Conservation (phyloP, 2,113 vertebrate genomes). For the Odobenus rosmarus region DNA sequence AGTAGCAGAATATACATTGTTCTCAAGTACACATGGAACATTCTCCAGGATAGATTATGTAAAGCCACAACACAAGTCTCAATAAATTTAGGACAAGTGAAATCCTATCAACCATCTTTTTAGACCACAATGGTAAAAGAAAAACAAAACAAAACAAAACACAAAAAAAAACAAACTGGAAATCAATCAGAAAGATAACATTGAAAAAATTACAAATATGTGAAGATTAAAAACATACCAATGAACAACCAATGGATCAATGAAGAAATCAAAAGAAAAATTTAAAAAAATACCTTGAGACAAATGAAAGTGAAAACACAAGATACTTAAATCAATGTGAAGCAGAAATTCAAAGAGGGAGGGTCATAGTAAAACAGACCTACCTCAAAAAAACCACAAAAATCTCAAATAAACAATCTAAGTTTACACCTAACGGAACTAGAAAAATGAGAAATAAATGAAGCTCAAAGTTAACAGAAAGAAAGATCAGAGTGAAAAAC, state of each 20-base stretch:
- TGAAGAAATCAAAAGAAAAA: neutral
- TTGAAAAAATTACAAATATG: neutral
- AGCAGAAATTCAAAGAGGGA: neutral
- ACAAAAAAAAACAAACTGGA: neutral
- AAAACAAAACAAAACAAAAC: neutral
- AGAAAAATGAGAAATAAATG: neutral
- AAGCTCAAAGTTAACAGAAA: neutral
- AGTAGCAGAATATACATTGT: neutral
- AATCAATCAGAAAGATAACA: neutral
- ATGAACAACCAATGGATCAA: neutral
- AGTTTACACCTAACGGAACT: neutral
- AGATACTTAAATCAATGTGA: neutral
- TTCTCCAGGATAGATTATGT: neutral
- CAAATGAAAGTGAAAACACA: neutral
- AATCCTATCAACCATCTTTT: neutral
- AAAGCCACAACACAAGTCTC: neutral
- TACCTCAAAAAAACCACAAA: neutral
- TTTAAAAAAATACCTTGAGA: neutral
- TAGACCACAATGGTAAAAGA: neutral
- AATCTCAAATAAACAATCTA: neutral
- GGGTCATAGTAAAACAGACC: neutral
- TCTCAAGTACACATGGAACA: neutral
- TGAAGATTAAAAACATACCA: neutral
- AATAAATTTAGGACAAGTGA: neutral
- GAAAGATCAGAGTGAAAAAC: neutral